Conservation (phyloP, 2,888 invertebrate species). For the Coleophora deauratella region DNA sequence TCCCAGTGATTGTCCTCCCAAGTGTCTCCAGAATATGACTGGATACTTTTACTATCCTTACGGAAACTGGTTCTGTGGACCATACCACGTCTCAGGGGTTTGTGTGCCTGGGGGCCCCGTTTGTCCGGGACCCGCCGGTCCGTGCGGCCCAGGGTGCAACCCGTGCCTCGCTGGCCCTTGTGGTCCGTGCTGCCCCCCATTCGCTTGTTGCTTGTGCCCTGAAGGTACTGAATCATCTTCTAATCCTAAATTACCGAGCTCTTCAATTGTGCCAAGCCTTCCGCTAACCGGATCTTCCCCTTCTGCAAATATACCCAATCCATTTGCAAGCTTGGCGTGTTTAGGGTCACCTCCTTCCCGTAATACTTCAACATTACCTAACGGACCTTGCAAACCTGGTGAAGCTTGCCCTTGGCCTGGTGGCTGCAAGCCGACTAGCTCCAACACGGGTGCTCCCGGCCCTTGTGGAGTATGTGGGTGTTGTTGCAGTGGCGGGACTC, state of each 20-base stretch:
- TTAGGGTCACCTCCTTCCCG: too few species aligned
- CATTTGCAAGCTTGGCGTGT: too few species aligned
- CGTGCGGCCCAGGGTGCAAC: conserved; percentile 1
- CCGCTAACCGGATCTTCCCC: too few species aligned
- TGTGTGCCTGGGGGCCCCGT: conserved; percentile 26
- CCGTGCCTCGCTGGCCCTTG: conserved; percentile 8
- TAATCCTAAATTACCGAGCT: too few species aligned
- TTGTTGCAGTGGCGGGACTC: neutral
- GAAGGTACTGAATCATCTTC: neutral
- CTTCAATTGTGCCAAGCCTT: too few species aligned
- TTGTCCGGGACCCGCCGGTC: conserved; percentile 7
- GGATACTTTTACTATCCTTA: conserved; percentile 61
- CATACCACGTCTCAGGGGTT: conserved; percentile 45
- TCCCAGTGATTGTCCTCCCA: conserved; percentile 43
- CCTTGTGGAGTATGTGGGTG: too few species aligned
- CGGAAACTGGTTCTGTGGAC: conserved; percentile 57
- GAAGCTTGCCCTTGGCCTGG: neutral
- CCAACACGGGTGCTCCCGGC: too few species aligned
- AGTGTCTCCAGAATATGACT: conserved; percentile 52
- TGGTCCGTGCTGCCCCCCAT: conserved; percentile 6
- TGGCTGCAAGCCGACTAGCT: neutral
- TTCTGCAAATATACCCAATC: too few species aligned
- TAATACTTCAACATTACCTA: too few species aligned
- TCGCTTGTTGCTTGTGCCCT: conserved; percentile 1
- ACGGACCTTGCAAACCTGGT: too few species aligned